Percentiles rank a stretch among this genome's conserved stretches.
phyloP scores from a whole-genome alignment of 2,888 invertebrate species.

The Philaethria dido region DNA sequence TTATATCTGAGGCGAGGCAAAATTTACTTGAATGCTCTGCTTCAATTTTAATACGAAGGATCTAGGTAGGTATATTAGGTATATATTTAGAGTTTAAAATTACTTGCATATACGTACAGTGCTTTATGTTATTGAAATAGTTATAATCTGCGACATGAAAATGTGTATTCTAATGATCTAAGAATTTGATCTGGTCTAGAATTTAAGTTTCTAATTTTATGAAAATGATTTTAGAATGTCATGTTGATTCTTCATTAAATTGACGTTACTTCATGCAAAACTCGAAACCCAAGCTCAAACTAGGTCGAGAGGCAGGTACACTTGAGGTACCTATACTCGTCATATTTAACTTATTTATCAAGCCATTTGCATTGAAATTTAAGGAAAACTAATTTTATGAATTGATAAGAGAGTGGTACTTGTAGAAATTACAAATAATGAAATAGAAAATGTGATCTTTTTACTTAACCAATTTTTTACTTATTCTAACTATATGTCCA shows the following conservation, averaged over 20 bases:
- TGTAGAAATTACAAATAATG: background rate
- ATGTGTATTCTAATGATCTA: background rate
- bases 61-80: too few species aligned
- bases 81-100: too few species aligned
- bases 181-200: too few species aligned
- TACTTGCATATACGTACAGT: too few species aligned
- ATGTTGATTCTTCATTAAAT: conserved; percentile 27
- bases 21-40: too few species aligned
- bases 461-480: too few species aligned
- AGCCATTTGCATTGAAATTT: conserved; percentile 24
- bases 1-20: too few species aligned
- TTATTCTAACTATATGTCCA: too few species aligned
- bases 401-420: conserved; percentile 1
- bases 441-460: too few species aligned
- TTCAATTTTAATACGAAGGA: too few species aligned
- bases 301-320: conserved; percentile 39
- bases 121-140: too few species aligned
- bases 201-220: background rate
- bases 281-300: conserved; percentile 31
- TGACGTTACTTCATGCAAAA: conserved; percentile 25
- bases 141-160: background rate
- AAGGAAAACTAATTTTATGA: background rate
- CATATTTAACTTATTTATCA: conserved; percentile 38
- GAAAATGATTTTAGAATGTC: conserved; percentile 14
- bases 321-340: conserved; percentile 30